Base-by-base conservation (phyloP, 30 jellyfish, hydroid and myxozoan species). In the Rhopilema esculentum region DNA sequence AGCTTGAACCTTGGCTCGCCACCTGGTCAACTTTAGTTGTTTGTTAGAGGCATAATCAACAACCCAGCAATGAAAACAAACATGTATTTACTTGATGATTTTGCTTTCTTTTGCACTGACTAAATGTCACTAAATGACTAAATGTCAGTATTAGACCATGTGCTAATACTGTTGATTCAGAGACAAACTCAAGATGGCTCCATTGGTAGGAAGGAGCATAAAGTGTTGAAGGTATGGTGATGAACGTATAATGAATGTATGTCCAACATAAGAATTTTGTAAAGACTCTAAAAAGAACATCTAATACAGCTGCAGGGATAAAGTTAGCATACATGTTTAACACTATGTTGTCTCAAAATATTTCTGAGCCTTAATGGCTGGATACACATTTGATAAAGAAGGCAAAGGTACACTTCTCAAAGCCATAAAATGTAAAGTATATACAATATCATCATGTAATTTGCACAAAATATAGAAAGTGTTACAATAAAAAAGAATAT, bases 221-320 rank as follows among this genome's bases (percentile, higher is more conserved):
- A 40, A 69, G 84, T 15, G 86, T 75, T 75, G 86, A 73, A 75
- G 51, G 22, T 75, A 51, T 63, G 73, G 84, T 27, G 86, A 31
- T 75, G 86, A 69, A 73, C 84, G 29, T 75, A 32, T 69, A 75
- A 75, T 48, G 48, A 73, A 4, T 31, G 72, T 22, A 75, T 51
- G 73, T 40, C 84, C 66, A 72, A 28, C 84, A 30, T 28, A 71
- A 72, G 70, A 72, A 72, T 40, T 18, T 28, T 72, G 84, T 72
- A 26, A 72, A 72, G 12, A 27, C 20, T 72, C 24, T 7, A 19
- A 27, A 62, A 24, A 28, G 57, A 24, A 66, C 23, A 66, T 66
- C 23, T 66, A 8, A 12, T 66, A 17, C 9, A 16, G 27, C 27
- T 12, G 77, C 28, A 70, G 9, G 82, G 19, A 70, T 70, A 62